phyloP scores from a whole-genome alignment of 1,140 invertebrate species.

The Rhagoletis zephyria region DNA sequence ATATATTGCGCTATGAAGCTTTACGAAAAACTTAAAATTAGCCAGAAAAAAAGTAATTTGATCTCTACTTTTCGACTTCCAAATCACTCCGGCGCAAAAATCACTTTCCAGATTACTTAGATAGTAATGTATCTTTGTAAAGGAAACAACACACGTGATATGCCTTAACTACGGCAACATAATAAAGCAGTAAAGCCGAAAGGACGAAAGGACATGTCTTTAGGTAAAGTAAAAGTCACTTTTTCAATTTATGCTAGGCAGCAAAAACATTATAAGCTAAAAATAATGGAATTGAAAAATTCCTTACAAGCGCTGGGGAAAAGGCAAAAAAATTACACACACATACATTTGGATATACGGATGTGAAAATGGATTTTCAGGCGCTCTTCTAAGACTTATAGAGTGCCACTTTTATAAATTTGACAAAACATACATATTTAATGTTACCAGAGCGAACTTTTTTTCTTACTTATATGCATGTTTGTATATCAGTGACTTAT shows the following conservation, averaged over 20 bases:
- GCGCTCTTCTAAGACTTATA: neutral
- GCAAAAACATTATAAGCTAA: constrained; percentile 20
- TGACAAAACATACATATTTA: constrained; percentile 5
- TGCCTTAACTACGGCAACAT: neutral
- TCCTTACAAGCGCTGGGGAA: neutral
- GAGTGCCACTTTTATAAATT: constrained; percentile 8
- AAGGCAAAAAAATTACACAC: neutral
- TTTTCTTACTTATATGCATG: no score
- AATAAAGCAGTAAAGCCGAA: constrained; percentile 4
- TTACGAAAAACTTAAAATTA: no score
- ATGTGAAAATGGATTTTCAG: neutral
- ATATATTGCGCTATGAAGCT: no score
- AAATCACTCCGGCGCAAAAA: neutral
- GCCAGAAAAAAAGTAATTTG: no score
- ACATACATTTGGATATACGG: neutral
- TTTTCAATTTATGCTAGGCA: constrained; percentile 65
- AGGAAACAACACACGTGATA: neutral
- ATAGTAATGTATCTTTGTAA: neutral
- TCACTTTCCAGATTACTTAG: constrained; percentile 1
- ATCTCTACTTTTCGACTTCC: no score
- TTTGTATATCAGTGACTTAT: neutral
- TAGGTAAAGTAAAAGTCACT: constrained; percentile 69
- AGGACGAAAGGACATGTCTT: neutral
- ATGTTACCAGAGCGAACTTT: neutral
- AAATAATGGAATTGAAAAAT: constrained; percentile 50